Base-by-base conservation (phyloP, 2,113 vertebrate species). In the Myrmecobius fasciatus region DNA sequence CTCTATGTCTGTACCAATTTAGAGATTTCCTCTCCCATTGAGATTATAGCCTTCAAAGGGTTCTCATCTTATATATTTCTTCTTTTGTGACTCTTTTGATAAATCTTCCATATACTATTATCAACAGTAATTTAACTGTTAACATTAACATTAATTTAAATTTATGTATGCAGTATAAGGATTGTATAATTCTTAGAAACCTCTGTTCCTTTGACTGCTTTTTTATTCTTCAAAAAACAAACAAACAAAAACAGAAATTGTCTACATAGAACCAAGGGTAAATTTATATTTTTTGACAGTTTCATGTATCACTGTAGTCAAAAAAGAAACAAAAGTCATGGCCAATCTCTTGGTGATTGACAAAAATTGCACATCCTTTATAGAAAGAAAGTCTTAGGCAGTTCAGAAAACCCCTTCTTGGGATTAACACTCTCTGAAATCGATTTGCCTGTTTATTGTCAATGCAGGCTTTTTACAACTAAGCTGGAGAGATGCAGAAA, bases 361-460 rank as follows among this genome's bases (percentile, higher is more conserved):
- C 89, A 92, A 96, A 97, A 96, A 31, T 17, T 75, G 4, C 0
- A 49, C 31, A 6, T 53, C 0, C 0, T 49, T 94, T 20, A 31
- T 90, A 54, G 43, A 83, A 83, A 54, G 43, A 83, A 83, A 83
- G 2, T 26, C 20, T 92, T 5, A 11, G 10, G 25, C 24, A 92
- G 24, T 31, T 91, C 51, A 90, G 93, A 96, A 91, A 91, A 0
- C 2, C 20, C 22, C 75, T 92, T 20, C 93, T 31, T 97, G 95
- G 96, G 31, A 91, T 94, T 88, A 93, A 5, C 46, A 7, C 88
- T 31, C 90, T 96, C 53, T 92, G 91, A 97, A 97, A 96, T 97
- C 52, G 92, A 48, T 96, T 90, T 0, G 0, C 1, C 60, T 96
- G 10, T 90, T 94, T 90, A 91, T 31, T 48, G 53, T 92, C 36